These are phyloP conservation scores for Lagocephalus sceleratus DNA, from an alignment of 2,797 vertebrate species.

Conservation along the genomic window DNA sequence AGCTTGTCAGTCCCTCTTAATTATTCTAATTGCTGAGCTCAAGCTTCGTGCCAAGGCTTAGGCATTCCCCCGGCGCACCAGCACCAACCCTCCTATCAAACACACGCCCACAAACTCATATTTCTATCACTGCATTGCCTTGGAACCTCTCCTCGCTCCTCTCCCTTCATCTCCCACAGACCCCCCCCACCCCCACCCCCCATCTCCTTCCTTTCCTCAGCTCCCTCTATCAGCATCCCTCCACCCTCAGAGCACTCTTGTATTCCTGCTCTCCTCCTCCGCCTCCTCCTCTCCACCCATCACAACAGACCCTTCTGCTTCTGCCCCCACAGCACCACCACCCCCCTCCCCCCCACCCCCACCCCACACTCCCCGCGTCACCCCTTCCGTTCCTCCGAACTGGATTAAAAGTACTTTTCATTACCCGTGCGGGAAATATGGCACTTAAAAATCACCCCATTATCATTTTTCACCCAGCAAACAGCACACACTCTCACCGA, in stretches of 20 bases:
- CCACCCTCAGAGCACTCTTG: conserved; percentile 59
- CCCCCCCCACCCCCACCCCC: conserved; percentile 51
- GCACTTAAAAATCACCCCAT: conserved; percentile 83
- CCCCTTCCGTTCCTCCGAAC: conserved; percentile 73
- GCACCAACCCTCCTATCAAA: conserved; percentile 55
- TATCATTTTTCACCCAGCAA: conserved; percentile 83
- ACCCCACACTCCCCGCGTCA: conserved; percentile 73
- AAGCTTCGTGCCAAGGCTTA: conserved; percentile 82
- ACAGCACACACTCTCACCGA: conserved; percentile 79
- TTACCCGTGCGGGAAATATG: conserved; percentile 80
- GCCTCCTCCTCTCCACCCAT: conserved; percentile 68
- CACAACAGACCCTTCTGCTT: conserved; percentile 71
- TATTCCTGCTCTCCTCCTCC: conserved; percentile 70
- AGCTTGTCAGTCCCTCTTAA: conserved; percentile 81
- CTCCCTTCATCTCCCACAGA: conserved; percentile 57
- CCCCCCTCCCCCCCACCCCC: conserved; percentile 73
- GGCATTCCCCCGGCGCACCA: conserved; percentile 77
- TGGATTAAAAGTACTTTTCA: conserved; percentile 83
- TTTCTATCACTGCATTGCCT: conserved; percentile 50
- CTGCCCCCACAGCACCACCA: conserved; percentile 66
- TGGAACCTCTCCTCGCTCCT: conserved; percentile 58
- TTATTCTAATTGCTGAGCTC: conserved; percentile 90
- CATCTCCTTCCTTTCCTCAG: conserved; percentile 49
- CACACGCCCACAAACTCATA: conserved; percentile 25
- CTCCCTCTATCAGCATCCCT: conserved; percentile 60